phyloP scores from a whole-genome alignment of 2,888 invertebrate species.

The Trisateles emortualis region DNA sequence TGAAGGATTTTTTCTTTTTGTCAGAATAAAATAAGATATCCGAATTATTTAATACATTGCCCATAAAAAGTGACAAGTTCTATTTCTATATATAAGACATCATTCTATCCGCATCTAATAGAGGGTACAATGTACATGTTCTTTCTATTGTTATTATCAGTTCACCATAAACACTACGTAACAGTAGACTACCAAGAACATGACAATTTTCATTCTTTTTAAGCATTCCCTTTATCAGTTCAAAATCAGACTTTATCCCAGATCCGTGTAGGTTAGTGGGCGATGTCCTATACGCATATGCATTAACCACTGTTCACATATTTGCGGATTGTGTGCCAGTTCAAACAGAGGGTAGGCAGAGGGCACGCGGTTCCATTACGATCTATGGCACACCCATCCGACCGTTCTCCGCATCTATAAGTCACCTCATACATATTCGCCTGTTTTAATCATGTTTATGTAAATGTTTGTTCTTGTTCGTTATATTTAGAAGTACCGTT shows the following conservation, averaged over 20 bases:
- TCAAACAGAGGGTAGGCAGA: conserved; percentile 29
- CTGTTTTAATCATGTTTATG: conserved; percentile 61
- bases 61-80: neutral
- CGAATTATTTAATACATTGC: neutral
- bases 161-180: conserved; percentile 21
- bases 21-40: neutral
- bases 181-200: conserved; percentile 13
- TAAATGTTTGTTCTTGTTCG: conserved; percentile 56
- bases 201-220: conserved; percentile 23
- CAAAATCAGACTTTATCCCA: conserved; percentile 15
- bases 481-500: conserved; percentile 22
- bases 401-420: conserved; percentile 39
- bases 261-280: conserved; percentile 9
- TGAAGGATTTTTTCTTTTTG: no score
- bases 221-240: conserved; percentile 2
- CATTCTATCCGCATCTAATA: conserved; percentile 13
- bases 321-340: conserved; percentile 33
- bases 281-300: conserved; percentile 10
- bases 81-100: conserved; percentile 21
- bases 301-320: conserved; percentile 34
- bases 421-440: conserved; percentile 64
- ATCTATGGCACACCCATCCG: conserved; percentile 36
- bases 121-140: conserved; percentile 15
- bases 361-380: conserved; percentile 32
- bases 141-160: conserved; percentile 20